A percentile compares a stretch with the other conserved stretches of the same genome.
Evolutionary conservation across 92 coral and sea anemone genomes (phyloP).

Genomic region (Porites divaricata): DNA sequence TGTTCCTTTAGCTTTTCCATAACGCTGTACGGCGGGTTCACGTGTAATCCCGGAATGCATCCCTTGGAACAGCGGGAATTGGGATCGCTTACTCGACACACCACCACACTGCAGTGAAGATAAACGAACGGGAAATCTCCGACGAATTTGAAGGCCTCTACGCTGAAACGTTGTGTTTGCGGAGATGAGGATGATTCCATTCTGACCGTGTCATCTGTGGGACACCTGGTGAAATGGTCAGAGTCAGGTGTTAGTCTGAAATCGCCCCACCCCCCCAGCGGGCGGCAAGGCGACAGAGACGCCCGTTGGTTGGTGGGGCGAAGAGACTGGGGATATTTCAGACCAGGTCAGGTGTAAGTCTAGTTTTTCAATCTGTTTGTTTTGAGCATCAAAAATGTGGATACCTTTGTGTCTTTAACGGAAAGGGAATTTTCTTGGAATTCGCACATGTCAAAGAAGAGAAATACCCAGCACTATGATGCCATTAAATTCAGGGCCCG

Average conservation of each 20-base stretch:
- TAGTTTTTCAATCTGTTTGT: too few species aligned
- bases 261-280: too few species aligned
- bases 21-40: conserved; percentile 40
- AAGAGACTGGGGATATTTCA: too few species aligned
- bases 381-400: too few species aligned
- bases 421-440: too few species aligned
- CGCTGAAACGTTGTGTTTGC: conserved; percentile 81
- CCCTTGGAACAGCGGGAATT: conserved; percentile 88
- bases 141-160: conserved; percentile 81
- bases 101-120: conserved; percentile 88
- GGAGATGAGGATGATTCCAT: conserved; percentile 68
- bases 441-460: too few species aligned
- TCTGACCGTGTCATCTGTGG: conserved; percentile 71
- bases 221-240: conserved; percentile 47
- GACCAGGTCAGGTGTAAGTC: too few species aligned
- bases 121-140: conserved; percentile 89
- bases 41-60: conserved; percentile 71
- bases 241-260: neutral
- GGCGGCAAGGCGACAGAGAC: neutral
- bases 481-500: too few species aligned
- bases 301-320: too few species aligned
- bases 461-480: too few species aligned
- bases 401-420: too few species aligned
- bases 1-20: conserved; percentile 49
- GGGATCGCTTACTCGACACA: conserved; percentile 75